Evolutionary conservation across 2,113 vertebrate genomes (phyloP), one percentile per base, ranked within the genome.

Genomic region (Gasterosteus nipponicus): DNA sequence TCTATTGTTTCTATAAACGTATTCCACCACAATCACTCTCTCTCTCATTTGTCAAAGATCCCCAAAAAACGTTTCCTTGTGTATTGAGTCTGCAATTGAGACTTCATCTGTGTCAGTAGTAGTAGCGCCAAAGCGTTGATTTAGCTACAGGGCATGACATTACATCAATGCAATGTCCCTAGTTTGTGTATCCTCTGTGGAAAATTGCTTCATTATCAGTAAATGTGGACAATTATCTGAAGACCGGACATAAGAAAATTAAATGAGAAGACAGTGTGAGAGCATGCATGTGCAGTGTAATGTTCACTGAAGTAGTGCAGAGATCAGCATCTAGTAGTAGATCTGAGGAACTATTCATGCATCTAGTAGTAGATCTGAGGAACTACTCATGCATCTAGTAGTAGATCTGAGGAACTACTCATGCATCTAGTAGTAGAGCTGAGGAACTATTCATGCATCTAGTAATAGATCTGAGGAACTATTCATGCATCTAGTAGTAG

Each of bases 1-100:
- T 80, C 19, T 22, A 64, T 54, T 59, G 44, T 51, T 18, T 80
- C 44, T 60, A 58, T 44, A 69, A 72, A 77, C n/a, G 61, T 53
- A 39, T 74, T 80, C 49, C 64, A 84, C 56, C 46, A 38, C 63
- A 65, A 18, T 69, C 22, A 26, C 22, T 26, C 22, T 41, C 15
- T 73, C 7, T 59, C n/a, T 47, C 35, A 38, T 38, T 38, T 6
- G 35, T 38, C 35, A 69, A 57, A 54, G 64, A 49, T 66, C 64
- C 73, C 56, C 14, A 66, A 74, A 73, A 59, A 64, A 41, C 61
- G 22, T 26, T 26, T 26, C 22, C 22, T 26, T 26, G 22, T 26
- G 22, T 26, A 26, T 26, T 26, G 22, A 26, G 22, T 26, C 22
- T 26, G 22, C 22, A 35, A 35, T 35, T 35, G 44, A 61, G n/a